Percentiles rank a stretch among this genome's conserved stretches.
phyloP scores from a whole-genome alignment of 2,797 vertebrate genomes.

The Molossus molossus region DNA sequence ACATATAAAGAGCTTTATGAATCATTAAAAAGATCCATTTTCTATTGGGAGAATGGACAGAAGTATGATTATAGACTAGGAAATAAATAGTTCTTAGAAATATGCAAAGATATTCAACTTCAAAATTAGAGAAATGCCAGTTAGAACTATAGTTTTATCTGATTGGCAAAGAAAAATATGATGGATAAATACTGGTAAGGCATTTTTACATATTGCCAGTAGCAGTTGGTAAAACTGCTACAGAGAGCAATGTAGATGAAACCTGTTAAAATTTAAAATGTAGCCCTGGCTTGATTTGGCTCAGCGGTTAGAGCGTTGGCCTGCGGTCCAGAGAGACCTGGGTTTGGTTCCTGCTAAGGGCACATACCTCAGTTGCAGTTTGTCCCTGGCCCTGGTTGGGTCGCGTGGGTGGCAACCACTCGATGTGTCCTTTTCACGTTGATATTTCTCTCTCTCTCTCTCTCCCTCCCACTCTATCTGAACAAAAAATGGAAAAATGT shows the following conservation, averaged over 20 bases:
- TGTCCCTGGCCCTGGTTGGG: no score
- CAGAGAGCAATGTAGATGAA: constrained; percentile 59
- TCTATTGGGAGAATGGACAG: constrained; percentile 6
- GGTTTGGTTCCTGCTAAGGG: no score
- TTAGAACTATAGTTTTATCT: constrained; percentile 51
- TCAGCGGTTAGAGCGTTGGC: no score
- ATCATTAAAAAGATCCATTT: constrained; percentile 29
- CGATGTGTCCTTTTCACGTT: no score
- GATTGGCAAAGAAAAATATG: constrained; percentile 46
- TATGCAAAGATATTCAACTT: constrained; percentile 46
- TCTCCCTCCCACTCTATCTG: no score
- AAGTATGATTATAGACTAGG: constrained; percentile 16
- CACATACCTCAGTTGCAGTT: no score
- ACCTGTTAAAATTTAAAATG: constrained; percentile 64
- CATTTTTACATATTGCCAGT: constrained; percentile 29
- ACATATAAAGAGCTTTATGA: constrained; percentile 45
- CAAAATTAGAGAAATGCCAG: constrained; percentile 41
- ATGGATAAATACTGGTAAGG: neutral
- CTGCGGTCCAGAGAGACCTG: no score
- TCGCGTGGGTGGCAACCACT: no score
- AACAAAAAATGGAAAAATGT: no score
- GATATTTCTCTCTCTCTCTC: no score
- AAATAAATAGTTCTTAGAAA: constrained; percentile 62
- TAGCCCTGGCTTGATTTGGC: neutral
- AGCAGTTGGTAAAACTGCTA: constrained; percentile 49